These are phyloP conservation scores for Tiaroga cobitis DNA, from an alignment of 2,797 vertebrate genomes.

Conservation along the genomic window DNA sequence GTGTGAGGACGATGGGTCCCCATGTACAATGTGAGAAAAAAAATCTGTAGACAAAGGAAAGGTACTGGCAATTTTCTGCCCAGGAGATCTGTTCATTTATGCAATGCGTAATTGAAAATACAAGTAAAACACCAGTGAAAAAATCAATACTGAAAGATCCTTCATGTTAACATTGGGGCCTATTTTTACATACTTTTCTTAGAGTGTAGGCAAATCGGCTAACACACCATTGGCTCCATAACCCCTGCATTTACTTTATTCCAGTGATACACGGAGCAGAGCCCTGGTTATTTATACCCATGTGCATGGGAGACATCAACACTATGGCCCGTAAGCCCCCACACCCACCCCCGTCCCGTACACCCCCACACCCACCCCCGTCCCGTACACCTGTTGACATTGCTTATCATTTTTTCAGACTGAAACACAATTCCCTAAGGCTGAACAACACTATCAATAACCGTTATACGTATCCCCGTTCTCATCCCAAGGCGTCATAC, in stretches of 20 bases:
- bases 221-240: neutral
- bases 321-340: neutral
- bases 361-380: no score
- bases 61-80: neutral
- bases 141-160: no score
- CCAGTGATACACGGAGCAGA: neutral
- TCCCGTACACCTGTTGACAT: conserved; percentile 44
- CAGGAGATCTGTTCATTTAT: no score
- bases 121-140: neutral
- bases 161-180: neutral
- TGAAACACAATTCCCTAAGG: conserved; percentile 27
- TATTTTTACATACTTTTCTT: neutral
- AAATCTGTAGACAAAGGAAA: neutral
- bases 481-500: no score
- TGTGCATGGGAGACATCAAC: conserved; percentile 20
- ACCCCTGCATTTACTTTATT: conserved; percentile 27
- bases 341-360: neutral
- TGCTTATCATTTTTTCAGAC: conserved; percentile 32
- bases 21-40: neutral
- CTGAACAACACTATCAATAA: conserved; percentile 18
- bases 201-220: neutral
- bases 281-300: conserved; percentile 48
- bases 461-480: neutral
- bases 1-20: neutral
- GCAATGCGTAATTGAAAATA: neutral